Evolutionary conservation across 2,797 vertebrate species (phyloP), one percentile per base, ranked within the genome.

Genomic region (Tapirus indicus): DNA sequence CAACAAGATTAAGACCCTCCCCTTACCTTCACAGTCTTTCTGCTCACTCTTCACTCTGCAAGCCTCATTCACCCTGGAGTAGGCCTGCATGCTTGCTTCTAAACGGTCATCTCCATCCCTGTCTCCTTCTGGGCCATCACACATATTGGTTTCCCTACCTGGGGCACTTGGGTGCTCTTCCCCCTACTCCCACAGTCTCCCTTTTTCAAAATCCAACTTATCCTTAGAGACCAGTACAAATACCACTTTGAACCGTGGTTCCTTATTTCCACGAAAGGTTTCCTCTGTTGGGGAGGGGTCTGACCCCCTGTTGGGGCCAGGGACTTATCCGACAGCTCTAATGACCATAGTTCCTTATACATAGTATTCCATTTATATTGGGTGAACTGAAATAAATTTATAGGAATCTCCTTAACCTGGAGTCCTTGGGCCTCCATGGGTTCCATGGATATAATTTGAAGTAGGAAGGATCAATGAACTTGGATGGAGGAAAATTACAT

Each of bases 321-420:
- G 23, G 58, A 90, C 44, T 64, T 20, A 35, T 84, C 32, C 47
- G 90, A 35, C 3, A 83, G 54, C 44, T 96, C 58, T 95, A 41
- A 17, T 92, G 44, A 72, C 29, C n/a, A 60, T 91, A 74, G 41
- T 82, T 95, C 18, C 74, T 91, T 96, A 95, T 75, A 96, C 8
- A 66, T 58, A 87, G 20, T 95, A 21, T 95, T 93, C 25, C 44
- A 87, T 91, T 94, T 84, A 77, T 93, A 79, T 35, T 93, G 71
- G 8, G 41, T 89, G 32, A 89, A 69, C 64, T 47, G 32, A 91
- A 96, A 90, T 80, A 80, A 79, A 93, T 89, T 78, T 96, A 54
- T 96, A 91, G 49, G 58, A 96, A 44, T 38, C 49, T 92, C 10
- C 35, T 89, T 97, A 94, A 78, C 49, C 49, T 90, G 21, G 90